Conservation (phyloP, 2,888 invertebrate genomes). For the Sphaerolaimus hirsutus region DNA sequence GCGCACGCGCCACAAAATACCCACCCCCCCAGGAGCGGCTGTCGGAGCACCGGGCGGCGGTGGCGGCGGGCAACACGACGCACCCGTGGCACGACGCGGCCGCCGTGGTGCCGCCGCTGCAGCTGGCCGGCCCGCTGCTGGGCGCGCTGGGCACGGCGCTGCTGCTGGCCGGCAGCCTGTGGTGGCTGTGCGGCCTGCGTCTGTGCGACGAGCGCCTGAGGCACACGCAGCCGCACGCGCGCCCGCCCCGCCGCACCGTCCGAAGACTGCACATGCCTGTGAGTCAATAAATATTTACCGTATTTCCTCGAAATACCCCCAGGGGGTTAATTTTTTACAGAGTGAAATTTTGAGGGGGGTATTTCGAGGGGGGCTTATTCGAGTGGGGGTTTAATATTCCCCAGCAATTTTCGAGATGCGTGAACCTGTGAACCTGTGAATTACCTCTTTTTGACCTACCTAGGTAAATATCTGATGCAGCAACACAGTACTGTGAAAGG, state of each 20-base stretch:
- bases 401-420: too few relatives aligned
- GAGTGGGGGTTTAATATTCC: too few relatives aligned
- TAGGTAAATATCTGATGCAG: too few relatives aligned
- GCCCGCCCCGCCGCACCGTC: not conserved
- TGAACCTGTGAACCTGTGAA: not conserved
- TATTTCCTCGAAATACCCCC: too few relatives aligned
- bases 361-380: too few relatives aligned
- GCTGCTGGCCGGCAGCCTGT: conserved; percentile 2
- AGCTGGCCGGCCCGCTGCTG: conserved; percentile 21
- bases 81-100: not conserved
- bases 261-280: not conserved
- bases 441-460: too few relatives aligned
- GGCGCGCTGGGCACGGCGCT: conserved; percentile 10
- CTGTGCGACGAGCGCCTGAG: conserved; percentile 16
- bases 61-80: not conserved
- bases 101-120: not conserved
- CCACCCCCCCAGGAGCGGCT: not conserved
- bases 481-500: too few relatives aligned
- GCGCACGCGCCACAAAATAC: too few relatives aligned
- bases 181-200: conserved; percentile 6
- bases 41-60: not conserved
- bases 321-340: too few relatives aligned
- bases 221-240: conserved; percentile 16
- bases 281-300: too few relatives aligned
- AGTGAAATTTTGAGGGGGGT: too few relatives aligned